Conservation (phyloP, 2,797 vertebrate species). For the Hyperoplus immaculatus region DNA sequence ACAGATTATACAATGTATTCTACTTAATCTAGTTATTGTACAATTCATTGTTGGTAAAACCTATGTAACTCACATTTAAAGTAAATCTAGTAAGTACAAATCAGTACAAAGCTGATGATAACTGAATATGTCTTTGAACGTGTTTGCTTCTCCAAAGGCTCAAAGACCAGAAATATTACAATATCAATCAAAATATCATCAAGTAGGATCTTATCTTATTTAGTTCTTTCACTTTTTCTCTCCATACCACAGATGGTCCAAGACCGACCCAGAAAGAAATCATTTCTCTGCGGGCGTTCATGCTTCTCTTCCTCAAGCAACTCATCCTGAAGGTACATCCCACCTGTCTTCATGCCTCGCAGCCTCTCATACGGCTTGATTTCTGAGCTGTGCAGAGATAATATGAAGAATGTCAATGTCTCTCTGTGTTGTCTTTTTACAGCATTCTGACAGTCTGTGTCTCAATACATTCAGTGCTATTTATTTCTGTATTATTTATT, state of each 20-base stretch:
- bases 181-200: slow-evolving; percentile 2
- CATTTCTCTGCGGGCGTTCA: slow-evolving; percentile 92
- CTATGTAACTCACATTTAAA: slow-evolving; percentile 14
- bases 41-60: background rate
- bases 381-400: slow-evolving; percentile 27
- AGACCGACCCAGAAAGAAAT: slow-evolving; percentile 95
- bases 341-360: slow-evolving; percentile 61
- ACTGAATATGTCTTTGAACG: slow-evolving; percentile 7
- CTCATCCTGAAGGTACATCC: slow-evolving; percentile 94
- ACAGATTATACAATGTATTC: background rate
- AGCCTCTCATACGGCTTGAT: slow-evolving; percentile 34
- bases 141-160: slow-evolving; percentile 11
- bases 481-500: slow-evolving; percentile 3
- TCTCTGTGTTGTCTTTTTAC: slow-evolving; percentile 25
- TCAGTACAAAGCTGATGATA: slow-evolving; percentile 2
- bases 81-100: background rate
- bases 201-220: slow-evolving; percentile 19
- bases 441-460: slow-evolving; percentile 22
- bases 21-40: background rate
- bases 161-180: slow-evolving; percentile 27
- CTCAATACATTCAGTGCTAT: slow-evolving; percentile 30
- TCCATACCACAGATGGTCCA: slow-evolving; percentile 88
- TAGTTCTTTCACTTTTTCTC: slow-evolving; percentile 38
- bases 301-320: slow-evolving; percentile 97
- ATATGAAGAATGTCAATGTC: slow-evolving; percentile 36